Evolutionary conservation across 2,797 vertebrate genomes (phyloP), one percentile per base, ranked within the genome.

Genomic region (Aphelocoma californica): DNA sequence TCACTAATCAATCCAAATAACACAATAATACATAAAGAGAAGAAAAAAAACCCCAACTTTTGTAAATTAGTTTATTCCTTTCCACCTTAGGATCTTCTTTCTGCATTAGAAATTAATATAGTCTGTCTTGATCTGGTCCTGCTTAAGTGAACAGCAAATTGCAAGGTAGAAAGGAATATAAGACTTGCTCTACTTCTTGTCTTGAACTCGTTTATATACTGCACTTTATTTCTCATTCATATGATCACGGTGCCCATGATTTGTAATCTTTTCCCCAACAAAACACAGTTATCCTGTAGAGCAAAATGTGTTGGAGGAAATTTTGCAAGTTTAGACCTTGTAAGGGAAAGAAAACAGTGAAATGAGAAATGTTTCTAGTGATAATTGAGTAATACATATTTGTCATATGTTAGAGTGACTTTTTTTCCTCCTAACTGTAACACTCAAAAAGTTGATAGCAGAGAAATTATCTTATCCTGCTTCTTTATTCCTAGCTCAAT

Each of bases 261-360:
- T 53, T 70, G 32, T 81, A 88, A 53, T 58, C 48, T 71, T 72
- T 92, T 88, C 40, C n/a, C 10, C 48, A 73, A 8, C 11, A 51
- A 88, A 61, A 44, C 56, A 71, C 3, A 3, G 21, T 54, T 86
- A 70, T 57, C 42, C 62, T 54, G 26, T 51, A 73, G 42, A 87
- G 23, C 21, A 77, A 91, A 74, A 70, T 65, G 24, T 71, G 29
- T 71, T 77, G 54, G 32, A 84, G 72, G n/a, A 69, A 88, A 57
- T 23, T 78, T 54, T 78, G 25, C 29, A 75, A 67, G 20, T 64
- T 74, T 87, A 38, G 65, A 42, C 28, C 16, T 51, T 71, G 44
- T 44, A 90, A 57, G 42, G 40, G n/a, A 95, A 96, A 92, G 40
- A 47, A 93, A 92, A 60, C 20, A 81, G 50, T 69, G 53, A 47